Evolutionary conservation across 2,797 vertebrate genomes (phyloP).

Genomic region (Siniperca obscura): DNA sequence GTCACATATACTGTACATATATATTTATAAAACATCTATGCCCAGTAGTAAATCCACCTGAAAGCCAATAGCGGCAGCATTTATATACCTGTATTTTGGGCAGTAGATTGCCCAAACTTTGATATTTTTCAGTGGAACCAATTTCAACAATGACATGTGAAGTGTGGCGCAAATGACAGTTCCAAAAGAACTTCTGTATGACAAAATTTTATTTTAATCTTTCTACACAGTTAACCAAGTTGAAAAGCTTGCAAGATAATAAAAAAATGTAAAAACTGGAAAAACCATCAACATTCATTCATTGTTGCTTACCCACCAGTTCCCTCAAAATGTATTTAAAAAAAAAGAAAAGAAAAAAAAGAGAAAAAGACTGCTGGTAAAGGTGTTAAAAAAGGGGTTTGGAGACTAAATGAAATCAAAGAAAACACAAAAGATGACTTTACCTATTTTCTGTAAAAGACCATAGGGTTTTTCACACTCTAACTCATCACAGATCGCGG

Average conservation of each 20-base stretch:
- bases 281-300: conserved; percentile 45
- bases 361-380: too few species aligned
- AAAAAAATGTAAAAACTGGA: neutral
- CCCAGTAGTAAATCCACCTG: conserved; percentile 10
- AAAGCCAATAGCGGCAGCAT: neutral
- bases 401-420: conserved; percentile 54
- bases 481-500: neutral
- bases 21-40: conserved; percentile 18
- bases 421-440: conserved; percentile 51
- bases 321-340: neutral
- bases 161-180: neutral
- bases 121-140: neutral
- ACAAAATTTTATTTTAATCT: neutral
- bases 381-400: neutral
- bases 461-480: neutral
- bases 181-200: neutral
- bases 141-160: neutral
- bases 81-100: conserved; percentile 7
- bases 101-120: conserved; percentile 1
- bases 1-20: conserved; percentile 10
- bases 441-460: neutral
- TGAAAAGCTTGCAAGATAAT: neutral
- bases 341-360: neutral
- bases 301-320: conserved; percentile 67
- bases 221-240: conserved; percentile 1